Percentiles rank a stretch among this genome's conserved stretches.
Evolutionary conservation across 1,140 invertebrate species (phyloP).

Genomic region (Xylocopa sonorina): DNA sequence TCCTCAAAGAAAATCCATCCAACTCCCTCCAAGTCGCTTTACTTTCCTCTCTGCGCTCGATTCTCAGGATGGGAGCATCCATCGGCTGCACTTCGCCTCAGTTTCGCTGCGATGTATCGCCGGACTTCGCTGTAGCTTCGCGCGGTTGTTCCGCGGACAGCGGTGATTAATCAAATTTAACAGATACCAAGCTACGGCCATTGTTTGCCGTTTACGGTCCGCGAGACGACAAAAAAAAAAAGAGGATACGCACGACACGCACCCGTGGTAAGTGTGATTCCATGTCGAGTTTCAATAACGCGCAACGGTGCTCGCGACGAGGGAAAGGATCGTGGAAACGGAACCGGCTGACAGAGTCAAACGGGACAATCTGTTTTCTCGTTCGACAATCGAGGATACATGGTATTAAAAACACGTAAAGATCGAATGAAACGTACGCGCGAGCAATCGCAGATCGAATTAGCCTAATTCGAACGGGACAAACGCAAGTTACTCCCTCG

Average conservation of each 20-base stretch:
- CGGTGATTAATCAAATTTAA: conserved; percentile 27
- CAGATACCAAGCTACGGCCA: conserved; percentile 6
- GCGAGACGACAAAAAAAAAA: neutral
- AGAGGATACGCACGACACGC: neutral
- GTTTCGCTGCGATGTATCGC: neutral
- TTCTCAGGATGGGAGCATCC: no score
- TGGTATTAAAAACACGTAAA: no score
- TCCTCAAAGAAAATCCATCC: neutral
- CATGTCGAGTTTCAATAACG: neutral
- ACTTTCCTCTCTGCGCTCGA: neutral
- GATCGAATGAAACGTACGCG: no score
- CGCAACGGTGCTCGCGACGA: neutral
- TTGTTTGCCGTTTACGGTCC: neutral
- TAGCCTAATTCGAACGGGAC: neutral
- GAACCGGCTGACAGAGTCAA: neutral
- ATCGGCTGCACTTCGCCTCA: no score
- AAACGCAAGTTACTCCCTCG: neutral
- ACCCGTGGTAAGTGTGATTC: neutral
- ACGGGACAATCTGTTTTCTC: neutral
- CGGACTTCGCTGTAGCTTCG: neutral
- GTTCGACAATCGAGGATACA: neutral
- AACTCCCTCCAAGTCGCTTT: neutral
- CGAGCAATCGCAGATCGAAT: no score
- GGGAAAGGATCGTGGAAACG: neutral
- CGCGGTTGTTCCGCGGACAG: neutral